Base-by-base conservation (phyloP, 2,113 vertebrate genomes). In the Petromus typicus region DNA sequence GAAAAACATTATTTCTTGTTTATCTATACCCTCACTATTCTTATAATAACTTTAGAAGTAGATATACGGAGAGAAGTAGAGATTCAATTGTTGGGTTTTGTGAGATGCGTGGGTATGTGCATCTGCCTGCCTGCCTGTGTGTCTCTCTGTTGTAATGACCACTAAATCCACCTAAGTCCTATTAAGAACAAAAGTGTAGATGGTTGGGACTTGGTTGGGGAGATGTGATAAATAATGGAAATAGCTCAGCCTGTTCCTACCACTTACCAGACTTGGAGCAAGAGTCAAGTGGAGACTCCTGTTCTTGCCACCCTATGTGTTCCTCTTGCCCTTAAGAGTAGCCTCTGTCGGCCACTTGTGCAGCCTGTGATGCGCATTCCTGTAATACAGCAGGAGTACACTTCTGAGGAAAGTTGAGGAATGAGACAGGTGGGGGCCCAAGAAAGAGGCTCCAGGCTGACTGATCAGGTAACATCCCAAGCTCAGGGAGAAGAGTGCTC, bases 1-100 rank as follows among this genome's bases (percentile, higher is more conserved):
- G 27, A 48, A 82, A 71, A 25, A 66, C 5, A 43, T 40, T 92
- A 51, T 89, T 93, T 89, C 71, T 89, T 81, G 16, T 37, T 64
- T 64, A 43, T 66, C n/a, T 45, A 25, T 18, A 7, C 1, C 17
- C 54, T 76, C 34, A 54, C 63, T 23, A 37, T 64, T 59, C 56
- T 59, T 54, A 37, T 14, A 81, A 51, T 54, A 56, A 17, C 78
- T 56, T 45, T 59, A 69, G 13, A 75, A 34, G 45, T 5, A 75
- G 37, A 81, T 32, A 48, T 57, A 30, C 30, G n/a, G n/a, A 59
- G 5, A n/a, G 34, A 22, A 69, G n/a, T 30, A 61, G 61, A 30
- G 56, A 54, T 32, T 71, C 14, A 27, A 23, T 76, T 30, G 10
- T 40, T 63, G 7, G 12, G 34, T 66, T 91, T 81, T 81, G 22